Evolutionary conservation across 2,113 vertebrate species (phyloP).

Genomic region (Sardina pilchardus): DNA sequence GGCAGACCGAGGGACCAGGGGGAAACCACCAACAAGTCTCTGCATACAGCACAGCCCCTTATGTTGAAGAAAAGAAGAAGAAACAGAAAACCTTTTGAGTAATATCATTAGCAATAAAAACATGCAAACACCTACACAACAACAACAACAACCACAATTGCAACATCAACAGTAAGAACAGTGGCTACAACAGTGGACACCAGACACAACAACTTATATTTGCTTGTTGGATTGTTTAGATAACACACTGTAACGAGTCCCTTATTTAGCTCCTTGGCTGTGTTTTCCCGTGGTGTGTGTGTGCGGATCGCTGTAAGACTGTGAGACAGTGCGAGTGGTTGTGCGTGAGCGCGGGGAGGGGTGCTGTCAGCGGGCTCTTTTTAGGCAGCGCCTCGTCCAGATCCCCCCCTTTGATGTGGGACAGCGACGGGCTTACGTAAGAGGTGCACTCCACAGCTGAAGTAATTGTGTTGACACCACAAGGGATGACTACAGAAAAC

Average conservation of each 20-base stretch:
- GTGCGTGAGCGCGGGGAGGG: slow-evolving; percentile 33
- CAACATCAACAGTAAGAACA: not conserved
- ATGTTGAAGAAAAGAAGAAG: not conserved
- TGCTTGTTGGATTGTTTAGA: not conserved
- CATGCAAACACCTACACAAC: not conserved
- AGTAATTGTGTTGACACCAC: slow-evolving; percentile 38
- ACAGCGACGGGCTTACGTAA: slow-evolving; percentile 34
- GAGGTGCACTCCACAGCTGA: slow-evolving; percentile 29
- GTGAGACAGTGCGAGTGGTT: not conserved
- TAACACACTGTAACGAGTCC: not conserved
- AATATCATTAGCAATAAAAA: not conserved
- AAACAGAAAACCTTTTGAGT: not conserved
- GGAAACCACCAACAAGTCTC: not conserved
- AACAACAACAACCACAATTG: not conserved
- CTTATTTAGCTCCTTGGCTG: too few relatives aligned
- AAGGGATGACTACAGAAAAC: slow-evolving; percentile 31
- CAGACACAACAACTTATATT: too few relatives aligned
- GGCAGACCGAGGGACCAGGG: not conserved
- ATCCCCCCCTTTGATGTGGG: slow-evolving; percentile 49
- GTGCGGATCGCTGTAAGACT: not conserved
- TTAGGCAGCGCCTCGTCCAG: slow-evolving; percentile 16
- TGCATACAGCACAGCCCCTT: not conserved
- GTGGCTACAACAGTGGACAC: not conserved
- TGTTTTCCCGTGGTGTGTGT: too few relatives aligned
- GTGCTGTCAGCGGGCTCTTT: slow-evolving; percentile 34